Evolutionary conservation across 2,797 vertebrate species (phyloP), one percentile per base, ranked within the genome.

Genomic region (Heliangelus exortis): DNA sequence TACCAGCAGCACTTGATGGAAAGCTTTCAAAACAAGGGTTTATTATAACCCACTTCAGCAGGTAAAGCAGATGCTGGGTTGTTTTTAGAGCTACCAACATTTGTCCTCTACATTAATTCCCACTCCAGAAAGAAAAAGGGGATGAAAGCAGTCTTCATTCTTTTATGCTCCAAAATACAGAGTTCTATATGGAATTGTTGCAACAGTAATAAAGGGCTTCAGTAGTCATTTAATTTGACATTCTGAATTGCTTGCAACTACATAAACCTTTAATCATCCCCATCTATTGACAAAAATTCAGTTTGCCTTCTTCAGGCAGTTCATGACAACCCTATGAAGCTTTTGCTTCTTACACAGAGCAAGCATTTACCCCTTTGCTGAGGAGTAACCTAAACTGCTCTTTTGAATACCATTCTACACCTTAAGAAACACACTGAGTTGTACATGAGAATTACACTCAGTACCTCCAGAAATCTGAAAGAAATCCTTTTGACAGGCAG

Each of bases 61-160:
- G 29, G 19, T 75, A 54, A 86, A 92, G 61, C 79, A 83, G 78
- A 96, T 72, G 79, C 69, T 58, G 45, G 29, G 78, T 85, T 92
- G 89, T 95, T 95, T 94, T 87, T 84, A 92, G 92, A 83, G 57
- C 61, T 83, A 94, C 20, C 21, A 86, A 47, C 54, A 90, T 65
- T 89, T 84, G 22, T 65, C 68, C 53, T 75, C 53, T 89, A 75
- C 75, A 41, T 83, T 68, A 83, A 83, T 36, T 74, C 54, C 47
- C 45, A n/a, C 26, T 41, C 13, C 29, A 93, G 63, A 53, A 84
- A 53, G 59, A 94, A 87, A 91, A 79, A 0, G 1, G 14, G 36
- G 63, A 63, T 76, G 57, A 95, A 93, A 93, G 78, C 36, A 66
- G 15, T 15, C 8, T 79, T 93, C 87, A 71, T 54, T 80, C 28